Evolutionary conservation across 2,113 vertebrate species (phyloP).

Genomic region (Leuciscus idus): DNA sequence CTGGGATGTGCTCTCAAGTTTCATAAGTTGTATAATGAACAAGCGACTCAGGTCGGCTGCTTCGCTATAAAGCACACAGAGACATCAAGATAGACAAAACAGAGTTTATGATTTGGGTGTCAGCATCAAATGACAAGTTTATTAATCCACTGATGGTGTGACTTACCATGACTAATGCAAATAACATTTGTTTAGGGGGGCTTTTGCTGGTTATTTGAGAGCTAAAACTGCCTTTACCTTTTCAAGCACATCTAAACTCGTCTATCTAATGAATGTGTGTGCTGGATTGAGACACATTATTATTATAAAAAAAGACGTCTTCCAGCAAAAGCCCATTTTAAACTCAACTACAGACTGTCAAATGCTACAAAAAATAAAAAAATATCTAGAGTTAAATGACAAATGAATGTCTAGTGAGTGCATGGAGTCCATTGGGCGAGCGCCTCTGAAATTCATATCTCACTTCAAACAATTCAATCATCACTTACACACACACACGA

Average conservation of each 20-base stretch:
- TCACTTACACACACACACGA: slow-evolving; percentile 73
- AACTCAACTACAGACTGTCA: slow-evolving; percentile 80
- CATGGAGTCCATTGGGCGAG: slow-evolving; percentile 70
- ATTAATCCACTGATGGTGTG: slow-evolving; percentile 82
- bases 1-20: slow-evolving; percentile 99
- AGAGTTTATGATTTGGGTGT: slow-evolving; percentile 98
- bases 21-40: slow-evolving; percentile 99
- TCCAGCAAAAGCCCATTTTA: slow-evolving; percentile 83
- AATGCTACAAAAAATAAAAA: slow-evolving; percentile 80
- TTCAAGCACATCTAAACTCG: slow-evolving; percentile 34
- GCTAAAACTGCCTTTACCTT: slow-evolving; percentile 20
- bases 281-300: too few species aligned
- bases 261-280: too few species aligned
- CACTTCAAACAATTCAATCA: slow-evolving; percentile 70
- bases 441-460: slow-evolving; percentile 73
- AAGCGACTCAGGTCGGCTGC: slow-evolving; percentile 99
- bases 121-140: slow-evolving; percentile 95
- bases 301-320: not conserved
- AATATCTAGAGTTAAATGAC: slow-evolving; percentile 52
- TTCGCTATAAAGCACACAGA: slow-evolving; percentile 99
- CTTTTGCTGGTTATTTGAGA: slow-evolving; percentile 63
- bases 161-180: slow-evolving; percentile 83
- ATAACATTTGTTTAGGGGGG: slow-evolving; percentile 61
- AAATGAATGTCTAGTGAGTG: slow-evolving; percentile 64
- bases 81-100: slow-evolving; percentile 99